phyloP scores from a whole-genome alignment of 2,888 invertebrate species.

The Blomia tropicalis region DNA sequence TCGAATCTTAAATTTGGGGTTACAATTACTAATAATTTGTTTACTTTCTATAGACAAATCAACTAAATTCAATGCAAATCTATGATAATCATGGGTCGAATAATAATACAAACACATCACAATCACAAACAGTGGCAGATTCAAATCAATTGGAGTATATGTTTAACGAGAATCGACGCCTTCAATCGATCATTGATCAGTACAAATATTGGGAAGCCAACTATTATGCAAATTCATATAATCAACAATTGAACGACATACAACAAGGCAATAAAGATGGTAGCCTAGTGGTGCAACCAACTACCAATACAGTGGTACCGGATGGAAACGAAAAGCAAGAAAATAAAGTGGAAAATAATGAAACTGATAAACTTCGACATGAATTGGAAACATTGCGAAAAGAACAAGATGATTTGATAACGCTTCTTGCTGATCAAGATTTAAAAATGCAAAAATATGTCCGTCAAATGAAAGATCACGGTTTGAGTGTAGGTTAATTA shows the following conservation, averaged over 20 bases:
- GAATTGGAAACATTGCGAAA: constrained; percentile 53
- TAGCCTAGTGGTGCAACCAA: not conserved
- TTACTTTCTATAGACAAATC: not conserved
- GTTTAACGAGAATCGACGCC: constrained; percentile 4
- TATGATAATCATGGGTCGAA: not conserved
- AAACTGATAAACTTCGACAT: constrained; percentile 10
- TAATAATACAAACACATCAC: not conserved
- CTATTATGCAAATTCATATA: not conserved
- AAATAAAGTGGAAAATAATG: not conserved
- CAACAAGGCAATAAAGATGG: not conserved
- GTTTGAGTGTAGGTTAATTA: constrained; percentile 29
- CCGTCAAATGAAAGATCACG: constrained; percentile 36
- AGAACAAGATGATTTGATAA: constrained; percentile 84
- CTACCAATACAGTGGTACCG: not conserved
- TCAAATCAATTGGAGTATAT: not conserved
- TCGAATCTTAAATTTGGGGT: not conserved
- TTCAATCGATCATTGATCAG: constrained; percentile 9
- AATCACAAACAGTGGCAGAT: not conserved
- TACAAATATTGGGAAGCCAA: constrained; percentile 11
- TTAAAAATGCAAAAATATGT: constrained; percentile 51
- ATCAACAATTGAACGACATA: not conserved
- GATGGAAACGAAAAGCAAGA: too few relatives aligned
- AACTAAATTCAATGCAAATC: not conserved
- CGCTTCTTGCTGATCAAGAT: constrained; percentile 76
- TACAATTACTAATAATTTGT: constrained; percentile 13